These are phyloP conservation scores for Panthera tigris DNA, from an alignment of 2,113 vertebrate genomes.

Conservation along the genomic window DNA sequence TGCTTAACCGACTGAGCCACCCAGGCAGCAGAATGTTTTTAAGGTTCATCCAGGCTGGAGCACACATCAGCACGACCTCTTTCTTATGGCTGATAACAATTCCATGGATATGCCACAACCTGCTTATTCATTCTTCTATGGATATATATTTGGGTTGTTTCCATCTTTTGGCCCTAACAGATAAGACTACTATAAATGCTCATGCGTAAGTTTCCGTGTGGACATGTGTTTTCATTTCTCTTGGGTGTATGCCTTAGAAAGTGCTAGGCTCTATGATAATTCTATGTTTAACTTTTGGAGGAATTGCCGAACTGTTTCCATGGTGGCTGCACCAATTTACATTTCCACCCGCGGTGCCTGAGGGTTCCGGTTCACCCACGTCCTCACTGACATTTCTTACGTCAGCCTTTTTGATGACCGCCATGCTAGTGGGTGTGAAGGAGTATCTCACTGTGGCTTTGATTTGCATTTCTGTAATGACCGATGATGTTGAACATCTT, in stretches of 20 bases:
- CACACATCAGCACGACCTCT: not conserved
- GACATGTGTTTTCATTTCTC: not conserved
- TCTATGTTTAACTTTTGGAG: not conserved
- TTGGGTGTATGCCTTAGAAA: not conserved
- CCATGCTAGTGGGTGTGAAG: no score
- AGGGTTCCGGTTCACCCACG: not conserved
- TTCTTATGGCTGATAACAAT: not conserved
- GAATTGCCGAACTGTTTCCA: not conserved
- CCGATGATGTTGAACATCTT: rapidly evolving
- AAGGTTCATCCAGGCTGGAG: not conserved
- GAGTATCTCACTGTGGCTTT: not conserved
- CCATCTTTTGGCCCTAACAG: not conserved
- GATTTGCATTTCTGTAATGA: not conserved
- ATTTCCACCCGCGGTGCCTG: not conserved
- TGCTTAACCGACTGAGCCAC: no score
- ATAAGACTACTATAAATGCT: not conserved
- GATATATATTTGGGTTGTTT: not conserved
- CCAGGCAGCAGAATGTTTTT: not conserved
- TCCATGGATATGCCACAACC: rapidly evolving
- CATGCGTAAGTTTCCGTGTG: not conserved
- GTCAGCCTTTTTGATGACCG: not conserved
- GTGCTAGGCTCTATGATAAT: not conserved
- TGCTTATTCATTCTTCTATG: not conserved
- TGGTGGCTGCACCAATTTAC: not conserved
- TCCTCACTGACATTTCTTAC: not conserved